A percentile compares a stretch with the other conserved stretches of the same genome.
These are phyloP conservation scores for Crioceris asparagi DNA, from an alignment of 2,888 invertebrate genomes.

Conservation along the genomic window DNA sequence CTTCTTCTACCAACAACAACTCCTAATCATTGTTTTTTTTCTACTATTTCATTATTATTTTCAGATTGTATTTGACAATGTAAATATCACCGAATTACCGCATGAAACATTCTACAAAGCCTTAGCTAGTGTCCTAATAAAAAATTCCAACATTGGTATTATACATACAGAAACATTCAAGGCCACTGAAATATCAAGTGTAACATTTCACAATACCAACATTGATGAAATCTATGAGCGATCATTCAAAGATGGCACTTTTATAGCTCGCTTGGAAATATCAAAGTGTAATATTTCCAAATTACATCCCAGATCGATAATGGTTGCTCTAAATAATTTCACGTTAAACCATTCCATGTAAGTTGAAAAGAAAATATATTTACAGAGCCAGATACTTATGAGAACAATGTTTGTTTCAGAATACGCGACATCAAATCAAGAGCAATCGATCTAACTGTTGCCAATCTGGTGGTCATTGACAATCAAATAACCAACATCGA, in stretches of 20 bases:
- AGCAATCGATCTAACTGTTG: slow-evolving; percentile 55
- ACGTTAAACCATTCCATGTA: slow-evolving; percentile 56
- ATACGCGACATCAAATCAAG: slow-evolving; percentile 49
- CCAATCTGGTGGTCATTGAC: slow-evolving; percentile 44
- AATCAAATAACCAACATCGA: slow-evolving; percentile 51
- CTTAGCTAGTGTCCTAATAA: slow-evolving; percentile 48
- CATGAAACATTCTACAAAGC: slow-evolving; percentile 53
- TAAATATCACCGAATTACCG: slow-evolving; percentile 48
- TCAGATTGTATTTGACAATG: slow-evolving; percentile 55
- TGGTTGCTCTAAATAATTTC: slow-evolving; percentile 52
- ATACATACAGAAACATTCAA: slow-evolving; percentile 55
- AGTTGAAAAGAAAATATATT: no score
- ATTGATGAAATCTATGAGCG: slow-evolving; percentile 49
- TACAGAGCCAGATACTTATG: neutral
- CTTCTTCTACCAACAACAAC: no score
- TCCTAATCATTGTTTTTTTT: neutral
- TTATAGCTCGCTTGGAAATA: slow-evolving; percentile 51
- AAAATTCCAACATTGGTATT: slow-evolving; percentile 43
- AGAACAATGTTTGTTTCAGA: slow-evolving; percentile 39
- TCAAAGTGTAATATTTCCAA: slow-evolving; percentile 46
- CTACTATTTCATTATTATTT: slow-evolving; percentile 18
- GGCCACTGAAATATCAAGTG: slow-evolving; percentile 51
- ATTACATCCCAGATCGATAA: slow-evolving; percentile 48
- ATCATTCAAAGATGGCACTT: slow-evolving; percentile 51
- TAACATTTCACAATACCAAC: slow-evolving; percentile 51